phyloP scores from a whole-genome alignment of 2,888 invertebrate genomes.

The Mythimna pallens region DNA sequence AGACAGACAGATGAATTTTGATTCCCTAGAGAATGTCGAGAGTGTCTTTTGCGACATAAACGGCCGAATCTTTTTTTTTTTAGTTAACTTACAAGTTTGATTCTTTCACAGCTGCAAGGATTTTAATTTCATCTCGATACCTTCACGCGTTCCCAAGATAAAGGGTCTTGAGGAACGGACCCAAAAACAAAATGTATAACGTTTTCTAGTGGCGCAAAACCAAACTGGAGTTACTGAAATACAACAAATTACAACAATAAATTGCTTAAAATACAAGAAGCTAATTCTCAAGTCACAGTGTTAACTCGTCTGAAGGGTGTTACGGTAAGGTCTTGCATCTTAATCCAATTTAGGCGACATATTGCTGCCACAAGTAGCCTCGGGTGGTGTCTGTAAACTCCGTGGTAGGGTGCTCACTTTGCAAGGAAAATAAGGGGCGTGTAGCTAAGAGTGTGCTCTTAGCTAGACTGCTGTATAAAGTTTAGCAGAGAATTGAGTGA shows the following conservation, averaged over 20 bases:
- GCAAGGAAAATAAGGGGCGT: conserved; percentile 41
- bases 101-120: too few relatives aligned
- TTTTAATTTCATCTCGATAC: too few relatives aligned
- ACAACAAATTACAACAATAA: conserved; percentile 7
- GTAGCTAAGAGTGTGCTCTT: background rate
- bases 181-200: too few relatives aligned
- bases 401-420: conserved; percentile 36
- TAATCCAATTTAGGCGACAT: conserved; percentile 61
- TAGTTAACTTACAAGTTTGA: too few relatives aligned
- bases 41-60: too few relatives aligned
- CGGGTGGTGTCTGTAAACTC: conserved; percentile 53
- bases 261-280: conserved; percentile 31
- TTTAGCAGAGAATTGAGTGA: background rate
- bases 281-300: conserved; percentile 35
- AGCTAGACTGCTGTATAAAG: background rate
- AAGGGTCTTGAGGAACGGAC: too few relatives aligned
- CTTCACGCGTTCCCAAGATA: too few relatives aligned
- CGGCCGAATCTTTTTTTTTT: too few relatives aligned
- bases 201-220: too few relatives aligned
- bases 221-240: too few relatives aligned
- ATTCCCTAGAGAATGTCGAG: too few relatives aligned
- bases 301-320: conserved; percentile 44
- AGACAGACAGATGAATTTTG: too few relatives aligned
- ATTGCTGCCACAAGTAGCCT: conserved; percentile 59
- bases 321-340: conserved; percentile 57